Evolutionary conservation across 1,140 invertebrate genomes (phyloP), one percentile per base, ranked within the genome.

Genomic region (Temnothorax curvispinosus): DNA sequence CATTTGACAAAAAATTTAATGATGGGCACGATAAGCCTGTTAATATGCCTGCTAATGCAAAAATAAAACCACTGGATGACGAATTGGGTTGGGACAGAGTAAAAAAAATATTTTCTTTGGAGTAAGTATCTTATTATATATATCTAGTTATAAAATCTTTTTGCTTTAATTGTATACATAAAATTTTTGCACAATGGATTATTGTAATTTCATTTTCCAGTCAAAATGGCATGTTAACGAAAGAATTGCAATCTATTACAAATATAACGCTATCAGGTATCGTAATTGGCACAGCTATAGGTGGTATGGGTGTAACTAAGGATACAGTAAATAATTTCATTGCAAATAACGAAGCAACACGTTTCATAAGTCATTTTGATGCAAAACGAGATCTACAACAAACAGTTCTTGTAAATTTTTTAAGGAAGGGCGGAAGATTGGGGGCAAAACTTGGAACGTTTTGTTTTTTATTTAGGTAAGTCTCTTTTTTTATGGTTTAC

Each of bases 361-460:
- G 95, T 9, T 98, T 97, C 93, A 93, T 94, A 64, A 96, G 95
- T 81, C 97, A 97, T 67, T 93, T 96, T 11, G 96, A 97, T 86
- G 97, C 97, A 3, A 97, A 97, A 96, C 96, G 96, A 95, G 96
- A 96, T 89, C 89, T 98, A 9, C 97, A 97, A 94, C 96, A 97
- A 91, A 94, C 94, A 90, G 96, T 98, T 3, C 96, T 96, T 3
- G 21, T 97, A 13, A 96, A 95, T 87, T 97, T 98, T 94, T 95
- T 96, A 6, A 97, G 96, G 94, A 97, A 97, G n/a, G 97, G 96
- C n/a, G 95, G 94, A 9, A 96, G 95, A 91, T 97, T 96, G 96
- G 97, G 96, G 18, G 97, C 96, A 96, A 96, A 96, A 90, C 87
- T 97, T 54, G 96, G 95, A 3, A 86, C 96, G 2, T 98, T 98